A percentile compares a stretch with the other conserved stretches of the same genome.
These are phyloP conservation scores for Myodes glareolus DNA, from an alignment of 2,113 vertebrate species.

Conservation along the genomic window DNA sequence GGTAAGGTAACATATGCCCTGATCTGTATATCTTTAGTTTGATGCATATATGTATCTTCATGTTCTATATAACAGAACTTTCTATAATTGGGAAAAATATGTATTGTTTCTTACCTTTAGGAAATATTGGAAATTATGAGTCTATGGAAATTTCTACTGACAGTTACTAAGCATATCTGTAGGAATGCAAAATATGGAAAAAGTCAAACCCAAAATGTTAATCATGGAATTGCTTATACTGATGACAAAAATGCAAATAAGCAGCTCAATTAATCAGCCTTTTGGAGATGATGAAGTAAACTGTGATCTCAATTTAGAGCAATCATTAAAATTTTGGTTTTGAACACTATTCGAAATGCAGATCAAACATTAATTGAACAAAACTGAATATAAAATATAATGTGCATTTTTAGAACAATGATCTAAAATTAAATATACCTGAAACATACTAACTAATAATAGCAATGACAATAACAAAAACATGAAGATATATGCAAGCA, in stretches of 20 bases:
- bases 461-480: not conserved
- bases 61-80: not conserved
- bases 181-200: slow-evolving; percentile 21
- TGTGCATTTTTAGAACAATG: not conserved
- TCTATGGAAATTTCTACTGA: slow-evolving; percentile 19
- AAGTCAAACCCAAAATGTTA: slow-evolving; percentile 35
- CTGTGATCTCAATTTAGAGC: not conserved
- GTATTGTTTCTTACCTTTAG: not conserved
- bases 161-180: slow-evolving; percentile 10
- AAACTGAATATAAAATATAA: slow-evolving; percentile 32
- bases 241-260: slow-evolving; percentile 58
- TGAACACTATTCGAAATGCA: slow-evolving; percentile 1
- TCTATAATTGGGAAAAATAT: not conserved
- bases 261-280: not conserved
- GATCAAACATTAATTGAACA: slow-evolving; percentile 29
- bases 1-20: not conserved
- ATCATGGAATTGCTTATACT: slow-evolving; percentile 38
- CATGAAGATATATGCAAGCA: not conserved
- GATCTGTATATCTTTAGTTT: not conserved
- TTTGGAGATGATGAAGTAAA: not conserved
- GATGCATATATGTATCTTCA: too few species aligned
- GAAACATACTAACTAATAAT: not conserved
- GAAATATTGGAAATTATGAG: slow-evolving; percentile 2
- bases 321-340: slow-evolving; percentile 33
- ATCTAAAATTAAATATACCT: slow-evolving; percentile 12